These are phyloP conservation scores for Gouania willdenowi DNA, from an alignment of 2,797 vertebrate species.

Conservation along the genomic window DNA sequence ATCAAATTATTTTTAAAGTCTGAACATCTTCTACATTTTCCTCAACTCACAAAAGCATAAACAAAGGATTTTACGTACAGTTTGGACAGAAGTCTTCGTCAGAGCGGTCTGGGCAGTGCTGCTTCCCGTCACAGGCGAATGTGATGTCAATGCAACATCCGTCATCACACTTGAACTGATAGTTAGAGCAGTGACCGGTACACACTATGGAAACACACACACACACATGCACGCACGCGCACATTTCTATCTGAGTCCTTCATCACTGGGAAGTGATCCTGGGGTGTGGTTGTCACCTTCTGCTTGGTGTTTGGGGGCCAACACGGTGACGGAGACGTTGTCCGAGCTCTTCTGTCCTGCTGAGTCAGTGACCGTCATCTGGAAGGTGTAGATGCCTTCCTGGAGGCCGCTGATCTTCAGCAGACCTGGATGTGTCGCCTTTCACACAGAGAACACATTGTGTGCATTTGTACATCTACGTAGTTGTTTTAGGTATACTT, in stretches of 20 bases:
- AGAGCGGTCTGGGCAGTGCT: constrained; percentile 90
- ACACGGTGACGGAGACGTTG: constrained; percentile 85
- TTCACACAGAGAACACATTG: neutral
- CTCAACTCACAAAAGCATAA: neutral
- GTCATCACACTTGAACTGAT: constrained; percentile 92
- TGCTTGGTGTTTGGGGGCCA: constrained; percentile 78
- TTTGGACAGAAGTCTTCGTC: constrained; percentile 94
- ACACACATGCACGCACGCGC: neutral
- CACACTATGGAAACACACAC: constrained; percentile 74
- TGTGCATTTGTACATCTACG: neutral
- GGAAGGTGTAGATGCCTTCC: constrained; percentile 85
- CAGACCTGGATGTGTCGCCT: constrained; percentile 89
- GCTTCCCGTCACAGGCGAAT: constrained; percentile 87
- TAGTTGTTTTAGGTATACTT: no score
- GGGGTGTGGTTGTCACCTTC: constrained; percentile 67
- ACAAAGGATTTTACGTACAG: constrained; percentile 68
- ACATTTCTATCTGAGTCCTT: no score
- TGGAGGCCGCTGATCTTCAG: constrained; percentile 85
- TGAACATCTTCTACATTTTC: no score
- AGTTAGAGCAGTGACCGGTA: constrained; percentile 82
- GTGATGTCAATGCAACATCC: constrained; percentile 96
- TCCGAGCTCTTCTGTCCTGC: constrained; percentile 86
- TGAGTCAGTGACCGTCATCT: constrained; percentile 86
- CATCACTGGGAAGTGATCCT: neutral
- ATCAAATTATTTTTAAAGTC: no score